Evolutionary conservation across 2,888 invertebrate genomes (phyloP).

Genomic region (Ormyrus rosae): DNA sequence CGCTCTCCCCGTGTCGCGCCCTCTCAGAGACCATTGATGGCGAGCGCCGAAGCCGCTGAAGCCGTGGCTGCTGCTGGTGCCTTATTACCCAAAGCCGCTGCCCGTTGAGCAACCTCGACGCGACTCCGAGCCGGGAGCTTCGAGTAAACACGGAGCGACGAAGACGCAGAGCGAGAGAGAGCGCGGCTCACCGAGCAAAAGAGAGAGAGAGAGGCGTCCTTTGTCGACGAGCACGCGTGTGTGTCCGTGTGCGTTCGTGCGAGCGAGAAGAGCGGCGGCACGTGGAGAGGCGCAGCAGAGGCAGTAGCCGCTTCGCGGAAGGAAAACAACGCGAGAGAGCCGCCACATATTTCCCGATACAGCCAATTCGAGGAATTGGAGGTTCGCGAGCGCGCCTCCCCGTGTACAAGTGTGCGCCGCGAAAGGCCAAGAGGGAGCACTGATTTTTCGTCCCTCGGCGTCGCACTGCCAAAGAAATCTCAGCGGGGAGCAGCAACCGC

Average conservation of each 20-base stretch:
- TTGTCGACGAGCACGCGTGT: background rate
- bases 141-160: too few species aligned
- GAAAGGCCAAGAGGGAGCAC: too few species aligned
- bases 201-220: conserved; percentile 13
- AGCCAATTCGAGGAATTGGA: background rate
- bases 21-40: conserved; percentile 27
- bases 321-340: conserved; percentile 16
- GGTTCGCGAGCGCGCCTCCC: background rate
- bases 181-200: background rate
- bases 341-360: conserved; percentile 15
- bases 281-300: conserved; percentile 10
- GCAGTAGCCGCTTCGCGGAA: conserved; percentile 23
- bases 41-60: conserved; percentile 5
- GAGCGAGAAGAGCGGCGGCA: conserved; percentile 17
- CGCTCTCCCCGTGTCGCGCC: conserved; percentile 28
- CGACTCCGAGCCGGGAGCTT: too few species aligned
- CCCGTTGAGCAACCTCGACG: too few species aligned
- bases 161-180: background rate
- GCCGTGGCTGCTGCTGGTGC: conserved; percentile 13
- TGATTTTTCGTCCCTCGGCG: too few species aligned
- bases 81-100: conserved; percentile 5
- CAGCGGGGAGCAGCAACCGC: too few species aligned
- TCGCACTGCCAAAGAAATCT: too few species aligned
- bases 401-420: too few species aligned
- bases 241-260: conserved; percentile 13